phyloP scores from a whole-genome alignment of 2,797 vertebrate genomes.

The Mus minutoides region DNA sequence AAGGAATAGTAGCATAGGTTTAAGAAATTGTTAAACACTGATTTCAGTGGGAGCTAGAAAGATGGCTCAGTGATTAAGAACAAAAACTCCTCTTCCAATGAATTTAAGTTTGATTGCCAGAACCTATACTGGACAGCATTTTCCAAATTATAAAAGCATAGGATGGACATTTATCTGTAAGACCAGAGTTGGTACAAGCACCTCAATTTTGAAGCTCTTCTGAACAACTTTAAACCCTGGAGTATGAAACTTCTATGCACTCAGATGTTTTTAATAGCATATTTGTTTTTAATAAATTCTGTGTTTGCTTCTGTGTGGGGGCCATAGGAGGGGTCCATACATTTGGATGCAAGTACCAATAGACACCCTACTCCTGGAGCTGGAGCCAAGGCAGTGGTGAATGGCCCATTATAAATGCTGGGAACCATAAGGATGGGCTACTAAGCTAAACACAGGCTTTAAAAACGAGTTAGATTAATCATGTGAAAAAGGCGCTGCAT shows the following conservation, averaged over 20 bases:
- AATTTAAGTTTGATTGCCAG: background rate
- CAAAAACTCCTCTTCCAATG: background rate
- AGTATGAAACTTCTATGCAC: background rate
- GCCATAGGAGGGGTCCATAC: too few species aligned
- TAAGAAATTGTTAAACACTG: background rate
- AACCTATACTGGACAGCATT: background rate
- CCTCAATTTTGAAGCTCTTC: background rate
- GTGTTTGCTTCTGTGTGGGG: background rate
- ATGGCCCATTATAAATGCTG: background rate
- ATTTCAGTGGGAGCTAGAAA: background rate
- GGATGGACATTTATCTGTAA: background rate
- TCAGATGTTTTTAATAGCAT: background rate
- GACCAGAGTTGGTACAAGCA: background rate
- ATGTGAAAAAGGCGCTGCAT: background rate
- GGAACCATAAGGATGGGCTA: background rate
- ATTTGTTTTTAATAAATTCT: background rate
- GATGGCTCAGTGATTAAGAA: background rate
- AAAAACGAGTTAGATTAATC: background rate
- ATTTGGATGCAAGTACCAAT: background rate
- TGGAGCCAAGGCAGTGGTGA: too few species aligned
- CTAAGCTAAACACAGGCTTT: slow-evolving; percentile 3
- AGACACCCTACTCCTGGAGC: too few species aligned
- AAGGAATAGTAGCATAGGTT: background rate
- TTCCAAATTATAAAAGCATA: slow-evolving; percentile 9
- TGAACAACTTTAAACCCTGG: background rate